These are phyloP conservation scores for Sebastes kiyomatsui DNA, from an alignment of 2,797 vertebrate species.

Conservation along the genomic window DNA sequence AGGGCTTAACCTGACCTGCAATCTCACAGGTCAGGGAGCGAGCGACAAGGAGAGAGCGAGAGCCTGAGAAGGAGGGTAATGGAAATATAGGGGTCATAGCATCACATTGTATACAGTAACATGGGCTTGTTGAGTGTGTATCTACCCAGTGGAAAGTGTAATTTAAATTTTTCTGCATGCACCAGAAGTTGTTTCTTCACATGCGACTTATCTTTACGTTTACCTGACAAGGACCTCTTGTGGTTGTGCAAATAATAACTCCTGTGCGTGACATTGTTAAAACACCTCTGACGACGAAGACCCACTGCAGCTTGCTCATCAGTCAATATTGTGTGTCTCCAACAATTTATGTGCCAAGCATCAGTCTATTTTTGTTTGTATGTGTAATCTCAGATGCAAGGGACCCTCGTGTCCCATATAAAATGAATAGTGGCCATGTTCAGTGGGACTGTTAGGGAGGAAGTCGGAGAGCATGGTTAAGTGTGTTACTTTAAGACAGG, in stretches of 20 bases:
- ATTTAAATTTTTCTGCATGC: not conserved
- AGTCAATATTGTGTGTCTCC: not conserved
- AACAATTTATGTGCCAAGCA: not conserved
- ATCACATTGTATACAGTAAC: slow-evolving; percentile 30
- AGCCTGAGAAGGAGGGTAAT: slow-evolving; percentile 49
- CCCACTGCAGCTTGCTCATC: not conserved
- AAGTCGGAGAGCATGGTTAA: not conserved
- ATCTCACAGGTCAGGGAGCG: slow-evolving; percentile 67
- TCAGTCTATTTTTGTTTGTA: not conserved
- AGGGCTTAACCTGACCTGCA: slow-evolving; percentile 69
- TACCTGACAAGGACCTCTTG: not conserved
- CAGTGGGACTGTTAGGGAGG: not conserved
- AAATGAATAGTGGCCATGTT: not conserved
- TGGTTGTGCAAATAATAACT: not conserved
- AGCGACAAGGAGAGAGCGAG: slow-evolving; percentile 17
- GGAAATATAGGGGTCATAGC: slow-evolving; percentile 66
- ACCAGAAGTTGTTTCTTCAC: not conserved
- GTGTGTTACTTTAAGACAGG: not conserved
- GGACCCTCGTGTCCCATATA: not conserved
- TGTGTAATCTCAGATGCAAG: not conserved
- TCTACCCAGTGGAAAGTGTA: not conserved
- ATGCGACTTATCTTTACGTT: not conserved
- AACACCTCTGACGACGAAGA: not conserved
- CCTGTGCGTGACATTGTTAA: not conserved
- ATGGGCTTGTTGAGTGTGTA: not conserved